Evolutionary conservation across 2,797 vertebrate species (phyloP).

Genomic region (Todus mexicanus): DNA sequence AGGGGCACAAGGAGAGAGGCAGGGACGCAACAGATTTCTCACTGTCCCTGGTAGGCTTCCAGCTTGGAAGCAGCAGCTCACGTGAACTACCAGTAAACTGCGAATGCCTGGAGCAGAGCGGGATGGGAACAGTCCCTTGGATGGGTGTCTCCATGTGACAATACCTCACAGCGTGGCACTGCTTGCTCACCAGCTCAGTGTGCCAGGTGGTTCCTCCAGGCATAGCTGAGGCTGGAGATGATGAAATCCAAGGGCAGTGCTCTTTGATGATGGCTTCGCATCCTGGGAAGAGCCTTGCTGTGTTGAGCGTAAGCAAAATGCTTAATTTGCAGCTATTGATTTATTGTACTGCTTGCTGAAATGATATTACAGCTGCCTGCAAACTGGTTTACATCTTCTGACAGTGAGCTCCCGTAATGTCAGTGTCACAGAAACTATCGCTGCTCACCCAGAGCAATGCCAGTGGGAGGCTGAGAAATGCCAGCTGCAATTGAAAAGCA

Average conservation of each 20-base stretch:
- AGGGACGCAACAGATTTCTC: neutral
- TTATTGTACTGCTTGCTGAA: constrained; percentile 15
- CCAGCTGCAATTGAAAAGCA: neutral
- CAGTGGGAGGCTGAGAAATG: neutral
- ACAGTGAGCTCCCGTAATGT: neutral
- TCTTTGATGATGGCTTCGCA: neutral
- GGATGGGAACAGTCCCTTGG: neutral
- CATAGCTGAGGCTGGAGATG: accelerated
- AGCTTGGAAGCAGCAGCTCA: neutral
- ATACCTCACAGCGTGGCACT: neutral
- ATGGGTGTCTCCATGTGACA: neutral
- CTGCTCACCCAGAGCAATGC: neutral
- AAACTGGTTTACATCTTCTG: neutral
- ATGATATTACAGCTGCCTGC: neutral
- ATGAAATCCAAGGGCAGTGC: neutral
- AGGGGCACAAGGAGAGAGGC: neutral
- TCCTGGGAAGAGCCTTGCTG: neutral
- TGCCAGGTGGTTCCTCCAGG: neutral
- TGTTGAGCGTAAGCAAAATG: neutral
- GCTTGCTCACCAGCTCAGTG: neutral
- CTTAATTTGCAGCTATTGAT: constrained; percentile 22
- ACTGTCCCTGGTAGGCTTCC: neutral
- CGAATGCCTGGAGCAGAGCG: neutral
- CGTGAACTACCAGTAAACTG: neutral
- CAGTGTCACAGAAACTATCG: neutral